Evolutionary conservation across 2,113 vertebrate genomes (phyloP), one percentile per base, ranked within the genome.

Genomic region (Microcebus lehilahytsara): DNA sequence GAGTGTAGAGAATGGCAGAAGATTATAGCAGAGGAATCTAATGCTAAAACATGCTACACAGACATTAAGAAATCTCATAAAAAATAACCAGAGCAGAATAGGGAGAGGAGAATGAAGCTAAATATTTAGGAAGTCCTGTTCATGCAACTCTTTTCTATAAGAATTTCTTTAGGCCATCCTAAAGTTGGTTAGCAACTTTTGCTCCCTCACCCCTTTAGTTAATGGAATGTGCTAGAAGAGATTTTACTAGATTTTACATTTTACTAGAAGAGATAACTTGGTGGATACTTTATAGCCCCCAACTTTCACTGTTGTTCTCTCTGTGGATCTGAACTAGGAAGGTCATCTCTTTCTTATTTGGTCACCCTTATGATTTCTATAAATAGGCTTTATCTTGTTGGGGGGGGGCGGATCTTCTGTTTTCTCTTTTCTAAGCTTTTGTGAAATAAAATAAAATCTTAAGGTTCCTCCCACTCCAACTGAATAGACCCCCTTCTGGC

Each of bases 1-100:
- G 79, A 67, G 64, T 12, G 2, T 66, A 72, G 66, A 92, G 77
- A 95, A 27, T 78, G n/a, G 66, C n/a, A 81, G 58, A 95, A 53
- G 40, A 85, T 95, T 75, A 78, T 37, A 85, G 77, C 27, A 66
- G 49, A 84, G 23, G 64, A 91, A 94, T 71, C n/a, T 37, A 77
- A 49, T 51, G 23, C 32, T 93, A 67, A 90, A 91, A 81, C 89
- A 32, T 10, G 40, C 6, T 37, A 83, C 25, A 85, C 34, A 77
- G 72, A 34, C 11, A 69, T 96, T 72, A 92, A 77, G 51, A 91
- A 64, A 81, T 80, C 34, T 58, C 69, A 80, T 56, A 49, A 91
- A 91, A 92, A 85, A 49, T 22, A 74, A 83, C 27, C 32, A 66
- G 67, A 94, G 11, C 19, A 74, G n/a, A 37, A 14, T 51, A 95